Percentiles rank a stretch among this genome's conserved stretches.
Conservation (phyloP, 2,113 vertebrate species). For the Cyprinodon variegatus region DNA sequence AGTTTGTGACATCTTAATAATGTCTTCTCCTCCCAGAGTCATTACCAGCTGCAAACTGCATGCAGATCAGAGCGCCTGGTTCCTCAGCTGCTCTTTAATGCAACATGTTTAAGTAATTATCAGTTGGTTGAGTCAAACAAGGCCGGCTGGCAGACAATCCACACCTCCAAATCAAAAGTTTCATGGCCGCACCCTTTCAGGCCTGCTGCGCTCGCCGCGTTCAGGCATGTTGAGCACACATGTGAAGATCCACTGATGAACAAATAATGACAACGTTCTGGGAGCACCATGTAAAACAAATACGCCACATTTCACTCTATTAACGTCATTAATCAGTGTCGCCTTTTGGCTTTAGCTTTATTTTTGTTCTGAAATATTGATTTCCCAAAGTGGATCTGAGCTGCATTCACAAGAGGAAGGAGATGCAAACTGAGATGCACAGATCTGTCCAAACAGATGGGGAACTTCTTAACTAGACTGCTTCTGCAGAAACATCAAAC, state of each 20-base stretch:
- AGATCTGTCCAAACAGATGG: no score
- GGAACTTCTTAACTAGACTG: conserved; percentile 22
- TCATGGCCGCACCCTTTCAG: conserved; percentile 40
- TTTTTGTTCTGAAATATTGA: no score
- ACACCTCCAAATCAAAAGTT: conserved; percentile 20
- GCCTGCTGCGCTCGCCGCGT: conserved; percentile 22
- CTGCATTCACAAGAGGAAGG: no score
- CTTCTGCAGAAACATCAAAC: conserved; percentile 6
- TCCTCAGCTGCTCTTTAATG: conserved; percentile 28
- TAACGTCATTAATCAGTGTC: no score
- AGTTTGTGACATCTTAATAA: neutral
- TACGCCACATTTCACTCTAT: conserved; percentile 4
- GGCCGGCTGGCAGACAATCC: conserved; percentile 34
- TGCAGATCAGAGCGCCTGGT: conserved; percentile 12
- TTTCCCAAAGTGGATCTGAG: no score
- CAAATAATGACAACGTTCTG: conserved; percentile 36
- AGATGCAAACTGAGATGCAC: no score
- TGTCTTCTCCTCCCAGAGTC: neutral
- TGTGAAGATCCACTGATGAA: conserved; percentile 51
- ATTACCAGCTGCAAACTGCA: conserved; percentile 21
- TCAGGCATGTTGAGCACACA: conserved; percentile 62
- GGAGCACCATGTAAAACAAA: neutral
- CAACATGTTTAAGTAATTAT: conserved; percentile 62
- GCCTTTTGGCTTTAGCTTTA: no score
- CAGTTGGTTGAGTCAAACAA: conserved; percentile 35